Base-by-base conservation (phyloP, 1,140 invertebrate genomes). In the Zaprionus taronus region DNA sequence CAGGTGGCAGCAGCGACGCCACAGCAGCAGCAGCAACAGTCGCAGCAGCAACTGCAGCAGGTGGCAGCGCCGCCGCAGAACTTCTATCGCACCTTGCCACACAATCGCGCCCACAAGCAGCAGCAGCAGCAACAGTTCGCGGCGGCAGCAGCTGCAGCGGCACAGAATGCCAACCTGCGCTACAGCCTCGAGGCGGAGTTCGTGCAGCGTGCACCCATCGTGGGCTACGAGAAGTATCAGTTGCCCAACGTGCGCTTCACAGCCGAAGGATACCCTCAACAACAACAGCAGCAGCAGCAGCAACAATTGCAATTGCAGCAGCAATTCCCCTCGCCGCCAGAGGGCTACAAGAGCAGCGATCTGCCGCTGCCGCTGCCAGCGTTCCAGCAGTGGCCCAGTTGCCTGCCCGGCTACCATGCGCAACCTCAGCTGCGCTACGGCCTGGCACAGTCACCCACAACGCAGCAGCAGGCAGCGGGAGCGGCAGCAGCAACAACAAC, bases 171-270 rank as follows among this genome's bases (percentile, higher is more conserved):
- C 76, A 94, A 93, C 47, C 94, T 95, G 22, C 93, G 95, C 34
- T 96, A 95, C 74, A 95, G 95, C 1, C 93, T 95, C 5, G 95
- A 96, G 80, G 95, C 95, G 2, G 95, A 96, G 90, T 96, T 95
- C 79, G 91, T 96, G 12, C 94, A 94, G 31, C 92, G 94, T 14
- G 94, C 94, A 14, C 92, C 81, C 60, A 81, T 80, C 17, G 11
- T 92, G 83, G 55, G 94, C 94, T 91, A 94, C 94, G 83, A 94
- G 93, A 91, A 95, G 93, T 92, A 94, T 92, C 83, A 86, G 70
- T 92, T 94, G 66, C 93, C 94, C 44, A 95, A 96, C 80, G 94
- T 96, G 15, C 94, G 96, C 70, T 96, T 97, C 86, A 97, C 96
- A 2, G 95, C 95, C 28, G 96, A 97, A 79, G 96, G 96, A 1